Base-by-base conservation (phyloP, 2,888 invertebrate species). In the Xestia ashworthii region DNA sequence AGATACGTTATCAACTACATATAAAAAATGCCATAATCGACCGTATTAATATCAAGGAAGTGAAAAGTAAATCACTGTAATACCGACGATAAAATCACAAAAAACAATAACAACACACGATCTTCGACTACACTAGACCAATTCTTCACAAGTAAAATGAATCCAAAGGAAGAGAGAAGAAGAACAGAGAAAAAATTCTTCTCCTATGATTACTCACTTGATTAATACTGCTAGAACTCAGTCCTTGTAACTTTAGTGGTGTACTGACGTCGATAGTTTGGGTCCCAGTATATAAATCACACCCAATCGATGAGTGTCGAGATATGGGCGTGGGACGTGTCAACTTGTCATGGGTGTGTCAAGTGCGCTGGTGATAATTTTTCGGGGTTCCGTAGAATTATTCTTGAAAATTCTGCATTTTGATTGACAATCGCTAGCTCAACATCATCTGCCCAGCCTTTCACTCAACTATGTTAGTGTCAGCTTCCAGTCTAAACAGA, bases 231-330 rank as follows among this genome's bases (percentile, higher is more conserved):
- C 68, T 73, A 60, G 74, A 78, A 82, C 64, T 78, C 70, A 67
- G 78, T 83, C 77, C 75, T 70, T 80, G 66, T 74, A 87, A 86
- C 81, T 78, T 79, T 83, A 25, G 38, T 38, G 67, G 69, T 74
- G 74, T 80, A 92, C 92, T 93, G 88, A 81, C 86, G 77, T 74
- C 76, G 76, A 68, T 60, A 55, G 58, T 65, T 55, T 66, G 69
- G 74, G 75, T 78, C 81, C 86, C 82, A 82, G 88, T 91, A 91
- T 95, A 93, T 95, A 95, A 95, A 94, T 93, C 92, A 92, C 84
- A 76, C 80, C 78, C 89, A 90, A 92, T 92, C 91, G 82, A 62
- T 82, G 81, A 79, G 86, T 89, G 88, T 88, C 85, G 74, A 90
- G 92, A 93, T 92, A 93, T 44, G 53, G 70, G 76, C 44, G 86